Percentiles rank a stretch among this genome's conserved stretches.
Evolutionary conservation across 2,888 invertebrate species (phyloP).

Genomic region (Microdon myrmicae): DNA sequence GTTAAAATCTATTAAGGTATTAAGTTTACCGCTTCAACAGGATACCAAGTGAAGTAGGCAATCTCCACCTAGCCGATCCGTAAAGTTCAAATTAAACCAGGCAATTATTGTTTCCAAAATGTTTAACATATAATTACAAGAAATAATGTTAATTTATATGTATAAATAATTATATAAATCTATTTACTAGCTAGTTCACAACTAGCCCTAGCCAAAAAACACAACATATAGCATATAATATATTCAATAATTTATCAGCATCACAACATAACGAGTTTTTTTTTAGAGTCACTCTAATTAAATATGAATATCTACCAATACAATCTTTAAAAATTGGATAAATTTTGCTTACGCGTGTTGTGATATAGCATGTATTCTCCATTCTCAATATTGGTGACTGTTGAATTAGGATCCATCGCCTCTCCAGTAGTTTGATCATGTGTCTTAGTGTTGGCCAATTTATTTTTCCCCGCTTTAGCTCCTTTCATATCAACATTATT

Average conservation of each 20-base stretch:
- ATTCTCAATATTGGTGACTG: slow-evolving; percentile 49
- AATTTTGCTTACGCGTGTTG: slow-evolving; percentile 58
- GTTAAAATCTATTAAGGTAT: neutral
- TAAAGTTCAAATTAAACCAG: slow-evolving; percentile 16
- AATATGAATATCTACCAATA: no score
- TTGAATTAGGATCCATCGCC: slow-evolving; percentile 56
- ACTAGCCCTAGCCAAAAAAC: slow-evolving; percentile 11
- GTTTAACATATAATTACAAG: slow-evolving; percentile 23
- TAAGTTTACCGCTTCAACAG: slow-evolving; percentile 9
- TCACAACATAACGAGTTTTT: no score
- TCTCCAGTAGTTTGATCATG: slow-evolving; percentile 54
- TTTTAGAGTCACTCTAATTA: no score
- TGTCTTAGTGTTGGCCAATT: neutral
- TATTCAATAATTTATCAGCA: slow-evolving; percentile 11
- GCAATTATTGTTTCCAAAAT: slow-evolving; percentile 16
- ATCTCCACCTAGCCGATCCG: slow-evolving; percentile 38
- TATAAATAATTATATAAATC: neutral
- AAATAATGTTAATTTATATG: slow-evolving; percentile 14
- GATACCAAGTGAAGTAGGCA: slow-evolving; percentile 35
- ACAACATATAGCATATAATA: slow-evolving; percentile 10
- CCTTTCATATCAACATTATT: slow-evolving; percentile 34
- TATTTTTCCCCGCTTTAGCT: slow-evolving; percentile 9
- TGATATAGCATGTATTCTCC: slow-evolving; percentile 62
- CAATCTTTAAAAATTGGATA: no score
- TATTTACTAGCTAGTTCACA: slow-evolving; percentile 4